Percentiles rank a stretch among this genome's conserved stretches.
phyloP scores from a whole-genome alignment of 2,888 invertebrate genomes.

The Phortica okadai region DNA sequence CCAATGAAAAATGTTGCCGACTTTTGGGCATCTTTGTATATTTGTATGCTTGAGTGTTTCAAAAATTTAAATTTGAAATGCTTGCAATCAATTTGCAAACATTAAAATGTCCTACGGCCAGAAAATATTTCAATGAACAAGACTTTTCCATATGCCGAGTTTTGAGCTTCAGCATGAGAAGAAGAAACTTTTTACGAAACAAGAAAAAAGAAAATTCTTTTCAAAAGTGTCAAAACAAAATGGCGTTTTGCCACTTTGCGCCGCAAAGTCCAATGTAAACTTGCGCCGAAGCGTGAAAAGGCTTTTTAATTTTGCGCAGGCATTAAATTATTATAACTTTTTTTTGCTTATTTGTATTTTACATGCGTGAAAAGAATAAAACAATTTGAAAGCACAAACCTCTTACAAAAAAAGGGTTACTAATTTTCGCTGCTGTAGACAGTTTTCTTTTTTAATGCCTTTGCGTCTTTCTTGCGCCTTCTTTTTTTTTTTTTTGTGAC shows the following conservation, averaged over 20 bases:
- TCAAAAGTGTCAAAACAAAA: not conserved
- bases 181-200: not conserved
- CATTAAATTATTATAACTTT: constrained; percentile 14
- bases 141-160: constrained; percentile 24
- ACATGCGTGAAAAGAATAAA: not conserved
- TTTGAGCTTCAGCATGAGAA: not conserved
- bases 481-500: not conserved
- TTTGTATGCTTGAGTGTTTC: not conserved
- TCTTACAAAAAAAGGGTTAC: not conserved
- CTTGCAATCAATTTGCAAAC: not conserved
- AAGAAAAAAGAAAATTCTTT: not conserved
- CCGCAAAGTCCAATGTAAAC: constrained; percentile 26
- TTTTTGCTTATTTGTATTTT: not conserved
- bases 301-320: constrained; percentile 27
- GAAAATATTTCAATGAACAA: constrained; percentile 19
- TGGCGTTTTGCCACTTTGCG: constrained; percentile 21
- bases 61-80: constrained; percentile 6
- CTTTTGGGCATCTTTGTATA: constrained; percentile 20
- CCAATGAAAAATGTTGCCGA: constrained; percentile 20
- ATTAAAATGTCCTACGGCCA: constrained; percentile 13
- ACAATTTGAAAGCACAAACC: not conserved
- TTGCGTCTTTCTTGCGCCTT: not conserved
- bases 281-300: constrained; percentile 20
- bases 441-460: not conserved
- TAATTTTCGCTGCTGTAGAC: not conserved